These are phyloP conservation scores for Aleadryas rufinucha DNA, from an alignment of 2,113 vertebrate species.

Conservation along the genomic window DNA sequence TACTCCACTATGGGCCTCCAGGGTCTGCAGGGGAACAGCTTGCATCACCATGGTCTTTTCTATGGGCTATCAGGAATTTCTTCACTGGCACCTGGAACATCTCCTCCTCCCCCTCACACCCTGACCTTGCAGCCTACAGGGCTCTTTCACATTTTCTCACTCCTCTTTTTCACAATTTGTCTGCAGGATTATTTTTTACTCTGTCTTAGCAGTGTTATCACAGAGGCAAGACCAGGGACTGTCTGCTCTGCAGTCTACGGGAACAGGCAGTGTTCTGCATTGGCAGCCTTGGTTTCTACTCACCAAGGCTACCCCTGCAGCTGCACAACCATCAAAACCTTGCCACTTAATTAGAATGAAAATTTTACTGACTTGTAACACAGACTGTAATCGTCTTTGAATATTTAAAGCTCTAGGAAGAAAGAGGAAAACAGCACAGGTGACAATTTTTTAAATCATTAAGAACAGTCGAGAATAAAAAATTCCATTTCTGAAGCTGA, in stretches of 20 bases:
- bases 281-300: background rate
- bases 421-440: background rate
- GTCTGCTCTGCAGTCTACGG: background rate
- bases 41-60: background rate
- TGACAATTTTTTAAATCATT: background rate
- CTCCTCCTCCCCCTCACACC: background rate
- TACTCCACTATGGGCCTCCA: background rate
- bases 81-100: background rate
- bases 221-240: background rate
- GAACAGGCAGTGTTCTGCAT: background rate
- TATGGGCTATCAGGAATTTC: background rate
- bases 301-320: background rate
- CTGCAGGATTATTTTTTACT: background rate
- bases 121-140: too few relatives aligned
- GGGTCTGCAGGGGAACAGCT: too few relatives aligned
- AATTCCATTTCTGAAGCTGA: background rate
- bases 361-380: background rate
- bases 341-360: background rate
- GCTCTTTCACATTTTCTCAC: background rate
- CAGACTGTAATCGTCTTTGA: background rate
- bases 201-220: background rate
- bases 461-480: background rate
- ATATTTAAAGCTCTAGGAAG: background rate
- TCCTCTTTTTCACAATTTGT: accelerated
- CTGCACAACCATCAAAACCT: background rate